Conservation (phyloP, 2,888 invertebrate genomes). For the Eupithecia vulgata region DNA sequence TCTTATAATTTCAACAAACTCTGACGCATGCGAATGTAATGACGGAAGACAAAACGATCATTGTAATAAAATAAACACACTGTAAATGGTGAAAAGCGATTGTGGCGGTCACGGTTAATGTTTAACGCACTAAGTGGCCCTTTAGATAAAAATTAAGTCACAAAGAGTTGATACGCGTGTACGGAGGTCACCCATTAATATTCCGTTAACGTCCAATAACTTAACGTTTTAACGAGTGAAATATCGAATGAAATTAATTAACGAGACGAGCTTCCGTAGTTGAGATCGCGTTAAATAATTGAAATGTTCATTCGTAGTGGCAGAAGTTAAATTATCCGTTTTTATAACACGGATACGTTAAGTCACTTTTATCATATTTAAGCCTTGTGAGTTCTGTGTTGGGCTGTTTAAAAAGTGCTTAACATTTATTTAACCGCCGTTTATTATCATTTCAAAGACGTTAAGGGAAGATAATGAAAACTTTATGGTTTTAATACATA, state of each 20-base stretch:
- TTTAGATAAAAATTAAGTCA: conserved; percentile 62
- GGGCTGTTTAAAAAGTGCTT: conserved; percentile 15
- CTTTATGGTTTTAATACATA: conserved; percentile 8
- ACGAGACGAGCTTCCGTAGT: conserved; percentile 60
- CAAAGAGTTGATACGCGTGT: conserved; percentile 53
- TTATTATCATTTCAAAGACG: conserved; percentile 21
- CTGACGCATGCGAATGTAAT: conserved; percentile 53
- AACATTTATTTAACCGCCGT: conserved; percentile 26
- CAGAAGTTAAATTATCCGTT: conserved; percentile 45
- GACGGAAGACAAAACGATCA: conserved; percentile 58
- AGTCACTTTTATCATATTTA: conserved; percentile 32
- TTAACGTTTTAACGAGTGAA: conserved; percentile 68
- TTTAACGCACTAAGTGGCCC: conserved; percentile 56
- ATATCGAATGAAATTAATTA: conserved; percentile 70
- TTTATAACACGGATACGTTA: conserved; percentile 34
- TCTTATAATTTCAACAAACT: conserved; percentile 52
- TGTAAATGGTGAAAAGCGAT: conserved; percentile 64
- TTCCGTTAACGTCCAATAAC: conserved; percentile 65
- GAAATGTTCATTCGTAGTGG: conserved; percentile 54
- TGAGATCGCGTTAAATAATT: conserved; percentile 49
- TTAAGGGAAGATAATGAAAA: conserved; percentile 39
- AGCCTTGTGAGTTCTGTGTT: conserved; percentile 17
- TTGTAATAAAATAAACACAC: conserved; percentile 59
- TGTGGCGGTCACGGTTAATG: conserved; percentile 52
- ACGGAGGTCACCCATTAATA: conserved; percentile 71